phyloP scores from a whole-genome alignment of 2,888 invertebrate species.

The Heliconius charithonia region DNA sequence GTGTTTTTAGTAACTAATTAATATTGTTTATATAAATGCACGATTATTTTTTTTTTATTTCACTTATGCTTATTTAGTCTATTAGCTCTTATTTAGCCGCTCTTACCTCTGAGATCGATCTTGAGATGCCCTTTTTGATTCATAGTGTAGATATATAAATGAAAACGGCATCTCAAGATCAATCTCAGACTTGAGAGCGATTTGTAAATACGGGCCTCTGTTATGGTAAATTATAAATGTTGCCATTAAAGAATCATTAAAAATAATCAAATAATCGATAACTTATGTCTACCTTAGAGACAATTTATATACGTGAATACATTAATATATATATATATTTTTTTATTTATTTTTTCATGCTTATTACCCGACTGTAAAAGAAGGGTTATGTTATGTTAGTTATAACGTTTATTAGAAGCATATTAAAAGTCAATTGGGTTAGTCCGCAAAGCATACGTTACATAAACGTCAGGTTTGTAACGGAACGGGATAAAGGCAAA shows the following conservation, averaged over 20 bases:
- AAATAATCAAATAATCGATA: background rate
- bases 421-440: constrained; percentile 4
- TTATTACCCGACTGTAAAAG: background rate
- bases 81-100: too few species aligned
- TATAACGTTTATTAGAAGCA: constrained; percentile 11
- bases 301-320: background rate
- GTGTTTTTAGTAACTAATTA: background rate
- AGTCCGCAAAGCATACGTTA: constrained; percentile 22
- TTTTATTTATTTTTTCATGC: constrained; percentile 9
- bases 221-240: background rate
- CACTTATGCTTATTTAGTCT: background rate
- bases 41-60: background rate
- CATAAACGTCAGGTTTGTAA: constrained; percentile 26
- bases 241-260: background rate
- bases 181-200: too few species aligned
- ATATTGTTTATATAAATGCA: background rate
- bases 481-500: constrained; percentile 41
- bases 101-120: too few species aligned
- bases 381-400: background rate
- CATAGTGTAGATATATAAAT: too few species aligned
- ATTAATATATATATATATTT: background rate
- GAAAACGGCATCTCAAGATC: too few species aligned
- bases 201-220: background rate
- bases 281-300: background rate
- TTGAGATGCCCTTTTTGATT: too few species aligned